Evolutionary conservation across 2,113 vertebrate species (phyloP), one percentile per base, ranked within the genome.

Genomic region (Ochotona princeps): DNA sequence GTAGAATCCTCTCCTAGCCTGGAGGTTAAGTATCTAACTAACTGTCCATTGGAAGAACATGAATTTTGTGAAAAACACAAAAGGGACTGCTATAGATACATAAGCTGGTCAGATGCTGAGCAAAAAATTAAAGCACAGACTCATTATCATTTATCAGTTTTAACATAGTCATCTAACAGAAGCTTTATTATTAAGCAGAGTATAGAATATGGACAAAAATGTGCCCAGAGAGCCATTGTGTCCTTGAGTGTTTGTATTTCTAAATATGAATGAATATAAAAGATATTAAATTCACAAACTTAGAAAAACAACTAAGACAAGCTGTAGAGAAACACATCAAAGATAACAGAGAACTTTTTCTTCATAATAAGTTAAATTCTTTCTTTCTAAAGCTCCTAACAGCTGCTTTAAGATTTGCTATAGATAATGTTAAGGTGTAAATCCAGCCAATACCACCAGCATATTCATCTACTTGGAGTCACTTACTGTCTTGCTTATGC

Each of bases 21-120:
- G 78, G 74, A 87, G 74, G 26, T 91, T 49, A 65, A 74, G 23
- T 47, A 60, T 51, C n/a, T 13, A 85, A 47, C n/a, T 13, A 85
- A 47, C 44, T 74, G 18, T 78, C 60, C 18, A 21, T 25, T 28
- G 4, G 32, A 60, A 23, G 15, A 93, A 94, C 51, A 26, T 79
- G 51, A 28, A 66, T 83, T 92, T 76, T 32, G 57, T 18, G 8
- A 93, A 25, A 95, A 92, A 95, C 69, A 23, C 67, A 51, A 83
- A 89, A 93, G 18, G 72, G 83, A 67, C 0, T 20, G 23, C 69
- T 51, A 17, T 26, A 7, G 38, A 82, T 69, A 60, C 70, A 60
- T 70, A 67, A 95, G 5, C 30, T 86, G 49, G 80, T 0, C 80
- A 30, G 74, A 81, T 51, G 76, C 7, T n/a, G 76, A 82, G 38